Conservation (phyloP, 2,797 vertebrate genomes). For the Paguma larvata region DNA sequence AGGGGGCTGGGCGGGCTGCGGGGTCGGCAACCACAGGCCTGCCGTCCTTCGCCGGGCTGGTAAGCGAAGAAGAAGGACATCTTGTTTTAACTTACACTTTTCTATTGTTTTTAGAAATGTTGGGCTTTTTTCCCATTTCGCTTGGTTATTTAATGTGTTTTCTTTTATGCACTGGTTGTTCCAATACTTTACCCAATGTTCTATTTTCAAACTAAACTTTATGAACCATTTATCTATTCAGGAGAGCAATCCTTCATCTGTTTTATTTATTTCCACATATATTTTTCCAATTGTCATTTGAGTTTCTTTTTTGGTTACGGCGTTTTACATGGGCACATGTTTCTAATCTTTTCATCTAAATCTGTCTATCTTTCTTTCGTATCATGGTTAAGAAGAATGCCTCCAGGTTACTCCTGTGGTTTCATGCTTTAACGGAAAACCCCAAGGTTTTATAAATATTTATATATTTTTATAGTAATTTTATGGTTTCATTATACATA, state of each 20-base stretch:
- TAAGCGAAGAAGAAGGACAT: not conserved
- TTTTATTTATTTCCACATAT: not conserved
- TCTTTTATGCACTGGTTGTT: not conserved
- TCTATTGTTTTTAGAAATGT: not conserved
- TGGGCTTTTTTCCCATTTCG: not conserved
- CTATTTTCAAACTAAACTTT: not conserved
- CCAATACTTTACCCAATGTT: not conserved
- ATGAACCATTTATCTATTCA: not conserved
- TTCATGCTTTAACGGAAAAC: constrained; percentile 9
- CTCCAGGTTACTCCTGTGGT: not conserved
- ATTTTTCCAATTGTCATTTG: not conserved
- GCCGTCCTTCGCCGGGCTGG: not conserved
- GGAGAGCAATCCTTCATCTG: not conserved
- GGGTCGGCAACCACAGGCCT: not conserved
- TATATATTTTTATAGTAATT: not conserved
- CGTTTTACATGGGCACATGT: not conserved
- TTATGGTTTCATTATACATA: not conserved
- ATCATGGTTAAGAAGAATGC: not conserved
- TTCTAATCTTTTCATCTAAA: constrained; percentile 10
- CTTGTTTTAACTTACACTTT: not conserved
- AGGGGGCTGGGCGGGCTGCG: not conserved
- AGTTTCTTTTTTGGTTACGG: not conserved
- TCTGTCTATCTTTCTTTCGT: not conserved
- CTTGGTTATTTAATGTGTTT: not conserved
- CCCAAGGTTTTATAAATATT: not conserved